phyloP scores from a whole-genome alignment of 1,140 invertebrate species.

The Zaprionus ornatus region DNA sequence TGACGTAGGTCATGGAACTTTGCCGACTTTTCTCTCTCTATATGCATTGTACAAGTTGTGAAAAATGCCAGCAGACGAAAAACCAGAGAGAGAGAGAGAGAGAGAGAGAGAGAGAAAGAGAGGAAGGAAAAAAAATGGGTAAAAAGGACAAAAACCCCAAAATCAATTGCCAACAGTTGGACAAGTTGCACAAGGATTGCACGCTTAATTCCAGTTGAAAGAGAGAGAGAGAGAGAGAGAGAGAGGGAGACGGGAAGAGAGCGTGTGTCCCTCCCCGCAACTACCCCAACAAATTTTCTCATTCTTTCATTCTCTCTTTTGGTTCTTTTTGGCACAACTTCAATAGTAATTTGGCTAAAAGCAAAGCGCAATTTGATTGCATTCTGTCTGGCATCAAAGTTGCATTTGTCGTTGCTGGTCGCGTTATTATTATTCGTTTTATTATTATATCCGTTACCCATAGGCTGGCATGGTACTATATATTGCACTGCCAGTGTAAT shows the following conservation, averaged over 20 bases:
- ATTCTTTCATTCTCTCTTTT: not conserved
- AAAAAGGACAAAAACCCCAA: not conserved
- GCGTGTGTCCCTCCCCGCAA: not conserved
- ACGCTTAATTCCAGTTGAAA: not conserved
- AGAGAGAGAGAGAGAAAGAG: not conserved
- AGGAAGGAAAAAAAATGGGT: not conserved
- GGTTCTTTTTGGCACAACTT: conserved; percentile 25
- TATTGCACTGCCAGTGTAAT: no score
- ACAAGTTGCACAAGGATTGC: conserved; percentile 2
- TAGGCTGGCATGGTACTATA: no score
- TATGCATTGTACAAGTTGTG: not conserved
- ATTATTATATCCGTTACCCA: no score
- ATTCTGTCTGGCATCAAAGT: conserved; percentile 25
- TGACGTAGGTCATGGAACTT: conserved; percentile 63
- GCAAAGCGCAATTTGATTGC: conserved; percentile 43
- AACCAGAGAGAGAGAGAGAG: not conserved
- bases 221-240: not conserved
- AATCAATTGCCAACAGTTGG: conserved; percentile 6
- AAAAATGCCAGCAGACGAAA: not conserved
- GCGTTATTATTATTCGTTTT: not conserved
- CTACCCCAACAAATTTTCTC: not conserved
- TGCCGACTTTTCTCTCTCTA: conserved; percentile 18
- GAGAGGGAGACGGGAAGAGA: not conserved
- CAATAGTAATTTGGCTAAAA: conserved; percentile 25
- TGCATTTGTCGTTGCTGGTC: conserved; percentile 1